Conservation (phyloP, 2,888 invertebrate genomes). For the Amblyjoppa fuscipennis region DNA sequence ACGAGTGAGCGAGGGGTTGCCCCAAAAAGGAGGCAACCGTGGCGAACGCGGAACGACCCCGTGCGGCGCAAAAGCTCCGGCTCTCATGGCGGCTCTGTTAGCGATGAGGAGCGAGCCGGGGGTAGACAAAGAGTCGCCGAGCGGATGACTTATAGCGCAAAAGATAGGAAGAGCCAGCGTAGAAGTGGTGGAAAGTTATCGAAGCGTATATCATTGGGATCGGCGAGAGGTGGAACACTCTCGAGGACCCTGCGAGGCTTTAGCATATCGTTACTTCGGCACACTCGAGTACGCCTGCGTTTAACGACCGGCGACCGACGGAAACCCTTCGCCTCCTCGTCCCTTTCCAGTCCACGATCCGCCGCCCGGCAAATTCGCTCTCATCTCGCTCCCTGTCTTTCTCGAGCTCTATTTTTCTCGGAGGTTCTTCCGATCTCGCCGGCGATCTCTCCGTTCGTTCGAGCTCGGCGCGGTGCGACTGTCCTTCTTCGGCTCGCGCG, state of each 20-base stretch:
- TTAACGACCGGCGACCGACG: slow-evolving; percentile 79
- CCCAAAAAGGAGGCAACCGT: slow-evolving; percentile 31
- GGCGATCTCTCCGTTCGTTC: neutral
- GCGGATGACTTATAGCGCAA: slow-evolving; percentile 53
- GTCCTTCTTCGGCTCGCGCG: neutral
- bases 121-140: slow-evolving; percentile 36
- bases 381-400: slow-evolving; percentile 45
- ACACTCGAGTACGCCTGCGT: slow-evolving; percentile 82
- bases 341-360: neutral
- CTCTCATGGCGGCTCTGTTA: slow-evolving; percentile 38
- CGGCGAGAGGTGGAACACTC: slow-evolving; percentile 44
- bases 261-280: slow-evolving; percentile 83
- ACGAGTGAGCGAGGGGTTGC: slow-evolving; percentile 20
- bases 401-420: slow-evolving; percentile 14
- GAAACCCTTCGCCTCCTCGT: neutral
- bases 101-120: slow-evolving; percentile 36
- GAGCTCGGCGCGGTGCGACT: neutral
- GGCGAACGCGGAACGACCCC: slow-evolving; percentile 20
- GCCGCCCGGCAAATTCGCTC: slow-evolving; percentile 23
- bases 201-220: slow-evolving; percentile 71
- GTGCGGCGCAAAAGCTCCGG: slow-evolving; percentile 21
- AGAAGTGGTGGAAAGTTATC: slow-evolving; percentile 69
- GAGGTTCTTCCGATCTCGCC: neutral
- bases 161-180: slow-evolving; percentile 47
- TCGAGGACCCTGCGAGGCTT: slow-evolving; percentile 71